These are phyloP conservation scores for Ganaspis sp. DNA, from an alignment of 1,140 invertebrate genomes.

Conservation along the genomic window DNA sequence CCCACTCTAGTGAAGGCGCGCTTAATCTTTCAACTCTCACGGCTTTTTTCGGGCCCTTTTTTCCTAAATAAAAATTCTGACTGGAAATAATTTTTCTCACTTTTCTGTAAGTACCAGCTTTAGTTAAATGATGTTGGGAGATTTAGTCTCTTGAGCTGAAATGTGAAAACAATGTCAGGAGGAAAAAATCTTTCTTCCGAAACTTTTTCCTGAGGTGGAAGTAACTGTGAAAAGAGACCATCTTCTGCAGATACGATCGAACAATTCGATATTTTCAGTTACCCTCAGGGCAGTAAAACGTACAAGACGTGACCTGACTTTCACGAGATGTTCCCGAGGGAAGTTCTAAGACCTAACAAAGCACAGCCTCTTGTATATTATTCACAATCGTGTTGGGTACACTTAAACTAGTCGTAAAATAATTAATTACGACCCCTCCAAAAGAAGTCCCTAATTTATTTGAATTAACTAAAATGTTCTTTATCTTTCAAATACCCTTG, in stretches of 20 bases:
- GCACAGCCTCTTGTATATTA: neutral
- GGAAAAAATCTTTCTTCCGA: neutral
- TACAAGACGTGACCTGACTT: constrained; percentile 28
- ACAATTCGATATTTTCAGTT: constrained; percentile 18
- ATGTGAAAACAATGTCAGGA: neutral
- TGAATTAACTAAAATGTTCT: neutral
- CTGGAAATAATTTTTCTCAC: too few species aligned
- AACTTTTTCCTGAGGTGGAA: neutral
- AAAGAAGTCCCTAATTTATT: neutral
- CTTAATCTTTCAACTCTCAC: too few species aligned
- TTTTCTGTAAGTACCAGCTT: too few species aligned
- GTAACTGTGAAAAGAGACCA: constrained; percentile 7
- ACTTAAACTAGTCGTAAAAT: constrained; percentile 17
- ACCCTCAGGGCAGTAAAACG: constrained; percentile 7
- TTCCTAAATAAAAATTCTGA: too few species aligned
- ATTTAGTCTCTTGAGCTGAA: neutral
- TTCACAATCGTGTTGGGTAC: neutral
- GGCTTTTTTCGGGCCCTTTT: too few species aligned
- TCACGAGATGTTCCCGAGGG: constrained; percentile 1
- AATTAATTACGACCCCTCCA: neutral
- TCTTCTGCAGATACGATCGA: constrained; percentile 8
- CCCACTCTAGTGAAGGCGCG: too few species aligned
- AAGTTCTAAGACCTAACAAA: neutral
- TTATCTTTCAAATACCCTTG: neutral
- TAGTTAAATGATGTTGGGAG: too few species aligned